These are phyloP conservation scores for Pseudois nayaur DNA, from an alignment of 2,113 vertebrate species.

Conservation along the genomic window DNA sequence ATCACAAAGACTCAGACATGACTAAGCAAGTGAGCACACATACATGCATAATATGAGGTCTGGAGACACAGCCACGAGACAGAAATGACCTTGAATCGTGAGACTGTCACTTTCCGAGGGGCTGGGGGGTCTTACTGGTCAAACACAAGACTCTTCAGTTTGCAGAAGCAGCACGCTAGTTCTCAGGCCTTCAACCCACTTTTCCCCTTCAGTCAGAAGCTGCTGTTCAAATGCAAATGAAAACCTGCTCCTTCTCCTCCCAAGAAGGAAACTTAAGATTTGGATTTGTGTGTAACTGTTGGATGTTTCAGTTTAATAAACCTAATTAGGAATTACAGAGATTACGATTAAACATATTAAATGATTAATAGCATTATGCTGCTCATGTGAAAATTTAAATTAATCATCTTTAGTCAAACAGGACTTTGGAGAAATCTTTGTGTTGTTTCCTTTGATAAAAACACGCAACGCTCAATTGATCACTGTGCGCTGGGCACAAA, in stretches of 20 bases:
- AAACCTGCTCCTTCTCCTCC: neutral
- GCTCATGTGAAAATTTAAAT: conserved; percentile 73
- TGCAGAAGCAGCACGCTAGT: neutral
- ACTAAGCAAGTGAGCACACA: neutral
- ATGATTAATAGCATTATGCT: conserved; percentile 71
- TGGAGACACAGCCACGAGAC: neutral
- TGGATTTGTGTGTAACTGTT: conserved; percentile 50
- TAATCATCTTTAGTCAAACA: conserved; percentile 65
- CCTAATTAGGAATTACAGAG: conserved; percentile 69
- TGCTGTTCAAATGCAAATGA: conserved; percentile 3
- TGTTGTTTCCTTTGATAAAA: conserved; percentile 59
- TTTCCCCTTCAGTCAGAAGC: neutral
- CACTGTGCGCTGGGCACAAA: neutral
- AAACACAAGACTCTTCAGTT: neutral
- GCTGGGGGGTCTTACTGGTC: neutral
- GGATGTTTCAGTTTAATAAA: conserved; percentile 60
- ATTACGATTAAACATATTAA: conserved; percentile 73
- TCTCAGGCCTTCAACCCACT: neutral
- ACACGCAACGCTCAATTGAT: conserved; percentile 67
- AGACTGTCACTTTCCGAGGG: neutral
- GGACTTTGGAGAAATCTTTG: conserved; percentile 61
- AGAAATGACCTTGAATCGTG: neutral
- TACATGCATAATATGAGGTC: neutral
- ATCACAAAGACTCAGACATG: neutral
- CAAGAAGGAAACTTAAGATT: conserved; percentile 34